Conservation (phyloP, 2,113 vertebrate genomes). For the Ondatra zibethicus region DNA sequence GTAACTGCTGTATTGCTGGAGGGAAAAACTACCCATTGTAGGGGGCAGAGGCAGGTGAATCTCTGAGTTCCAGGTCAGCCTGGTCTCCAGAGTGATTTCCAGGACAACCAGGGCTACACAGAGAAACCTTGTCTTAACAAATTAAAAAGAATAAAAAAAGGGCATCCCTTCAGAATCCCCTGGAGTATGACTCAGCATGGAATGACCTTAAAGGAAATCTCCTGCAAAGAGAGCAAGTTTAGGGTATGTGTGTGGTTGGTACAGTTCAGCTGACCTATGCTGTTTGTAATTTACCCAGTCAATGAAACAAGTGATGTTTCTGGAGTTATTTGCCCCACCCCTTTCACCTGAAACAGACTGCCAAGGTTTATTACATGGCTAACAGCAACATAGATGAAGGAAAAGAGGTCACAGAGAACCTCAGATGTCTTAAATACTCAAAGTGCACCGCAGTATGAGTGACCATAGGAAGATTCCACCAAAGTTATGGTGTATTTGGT, state of each 20-base stretch:
- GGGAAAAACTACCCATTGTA: too few relatives aligned
- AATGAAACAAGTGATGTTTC: not conserved
- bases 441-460: not conserved
- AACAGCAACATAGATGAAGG: not conserved
- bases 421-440: not conserved
- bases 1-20: not conserved
- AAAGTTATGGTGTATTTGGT: not conserved
- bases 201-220: slow-evolving; percentile 64
- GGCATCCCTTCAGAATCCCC: not conserved
- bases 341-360: not conserved
- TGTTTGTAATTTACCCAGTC: not conserved
- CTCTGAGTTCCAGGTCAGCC: not conserved
- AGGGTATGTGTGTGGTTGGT: slow-evolving; percentile 16
- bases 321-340: not conserved
- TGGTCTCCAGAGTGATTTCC: not conserved
- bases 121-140: not conserved
- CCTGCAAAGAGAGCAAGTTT: slow-evolving; percentile 22
- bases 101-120: not conserved
- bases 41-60: not conserved
- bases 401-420: not conserved
- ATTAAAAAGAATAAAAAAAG: not conserved
- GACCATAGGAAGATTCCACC: not conserved
- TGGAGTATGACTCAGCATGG: not conserved
- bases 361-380: not conserved
- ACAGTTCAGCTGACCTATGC: not conserved